phyloP scores from a whole-genome alignment of 1,140 invertebrate species.

The Amphibalanus amphitrite region DNA sequence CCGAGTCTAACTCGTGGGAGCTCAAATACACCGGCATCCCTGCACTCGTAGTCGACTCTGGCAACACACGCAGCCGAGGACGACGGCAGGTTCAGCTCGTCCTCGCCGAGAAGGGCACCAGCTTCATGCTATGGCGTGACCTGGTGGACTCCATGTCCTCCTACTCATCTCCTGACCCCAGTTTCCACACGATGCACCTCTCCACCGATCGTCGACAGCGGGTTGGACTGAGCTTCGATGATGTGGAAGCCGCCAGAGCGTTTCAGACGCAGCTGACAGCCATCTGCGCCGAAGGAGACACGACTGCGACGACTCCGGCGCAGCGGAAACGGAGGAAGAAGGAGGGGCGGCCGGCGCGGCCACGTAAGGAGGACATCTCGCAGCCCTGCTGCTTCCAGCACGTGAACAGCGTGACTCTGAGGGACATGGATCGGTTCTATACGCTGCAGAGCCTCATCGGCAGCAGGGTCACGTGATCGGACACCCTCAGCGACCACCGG shows the following conservation, averaged over 20 bases:
- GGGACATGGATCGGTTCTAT: conserved; percentile 44
- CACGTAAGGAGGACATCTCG: conserved; percentile 64
- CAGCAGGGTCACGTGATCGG: no score
- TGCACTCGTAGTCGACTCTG: conserved; percentile 56
- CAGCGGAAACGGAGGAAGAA: background rate
- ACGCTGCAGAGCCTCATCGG: conserved; percentile 34
- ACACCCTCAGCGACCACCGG: no score
- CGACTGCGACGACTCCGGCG: background rate
- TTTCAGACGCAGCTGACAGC: conserved; percentile 29
- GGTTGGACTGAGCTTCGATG: conserved; percentile 57
- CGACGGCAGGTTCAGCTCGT: conserved; percentile 54
- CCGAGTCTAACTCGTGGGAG: conserved; percentile 40
- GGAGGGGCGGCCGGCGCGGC: conserved; percentile 40
- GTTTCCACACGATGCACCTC: conserved; percentile 34
- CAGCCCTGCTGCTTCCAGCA: conserved; percentile 74
- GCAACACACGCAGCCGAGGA: conserved; percentile 46
- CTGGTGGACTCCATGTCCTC: conserved; percentile 46
- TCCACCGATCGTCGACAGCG: conserved; percentile 33
- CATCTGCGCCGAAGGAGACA: conserved; percentile 1
- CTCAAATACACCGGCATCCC: conserved; percentile 62
- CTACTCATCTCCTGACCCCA: conserved; percentile 35
- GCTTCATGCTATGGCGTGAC: conserved; percentile 69
- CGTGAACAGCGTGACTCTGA: conserved; percentile 55
- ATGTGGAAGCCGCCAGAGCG: conserved; percentile 47
- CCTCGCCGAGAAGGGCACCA: conserved; percentile 62